Conservation (phyloP, 2,797 vertebrate species). For the Xerus rutilus region DNA sequence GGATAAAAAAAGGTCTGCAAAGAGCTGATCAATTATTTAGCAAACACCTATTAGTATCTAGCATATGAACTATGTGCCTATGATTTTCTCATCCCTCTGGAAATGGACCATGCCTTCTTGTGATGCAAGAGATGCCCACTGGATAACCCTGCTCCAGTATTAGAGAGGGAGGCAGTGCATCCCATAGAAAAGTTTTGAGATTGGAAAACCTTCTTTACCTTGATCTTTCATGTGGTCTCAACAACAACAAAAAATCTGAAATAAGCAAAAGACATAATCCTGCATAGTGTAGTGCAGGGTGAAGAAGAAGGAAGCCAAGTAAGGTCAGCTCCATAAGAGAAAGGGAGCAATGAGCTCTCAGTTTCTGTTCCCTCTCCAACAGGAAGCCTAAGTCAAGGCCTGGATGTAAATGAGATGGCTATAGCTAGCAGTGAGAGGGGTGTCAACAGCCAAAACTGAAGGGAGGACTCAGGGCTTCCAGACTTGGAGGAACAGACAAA, state of each 20-base stretch:
- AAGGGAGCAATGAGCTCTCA: not conserved
- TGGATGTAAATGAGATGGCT: not conserved
- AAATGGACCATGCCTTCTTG: not conserved
- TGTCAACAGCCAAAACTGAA: not conserved
- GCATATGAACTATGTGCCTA: not conserved
- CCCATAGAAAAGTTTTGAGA: not conserved
- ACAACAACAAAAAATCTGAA: not conserved
- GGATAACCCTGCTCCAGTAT: fast-evolving
- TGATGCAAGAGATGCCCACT: not conserved
- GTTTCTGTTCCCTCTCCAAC: not conserved
- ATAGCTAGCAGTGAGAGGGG: not conserved
- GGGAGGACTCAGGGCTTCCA: not conserved
- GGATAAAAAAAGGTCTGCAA: not conserved
- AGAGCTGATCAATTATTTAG: not conserved
- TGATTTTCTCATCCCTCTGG: not conserved
- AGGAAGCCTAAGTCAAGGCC: not conserved
- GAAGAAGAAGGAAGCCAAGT: not conserved
- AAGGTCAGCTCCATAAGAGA: not conserved
- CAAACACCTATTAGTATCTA: not conserved
- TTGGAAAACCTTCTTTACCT: not conserved
- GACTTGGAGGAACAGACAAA: not conserved
- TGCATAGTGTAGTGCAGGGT: fast-evolving
- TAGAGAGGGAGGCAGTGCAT: not conserved
- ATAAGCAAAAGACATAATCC: not conserved
- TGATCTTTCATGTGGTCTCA: not conserved